Base-by-base conservation (phyloP, 2,797 vertebrate genomes). In the Salmo trutta region DNA sequence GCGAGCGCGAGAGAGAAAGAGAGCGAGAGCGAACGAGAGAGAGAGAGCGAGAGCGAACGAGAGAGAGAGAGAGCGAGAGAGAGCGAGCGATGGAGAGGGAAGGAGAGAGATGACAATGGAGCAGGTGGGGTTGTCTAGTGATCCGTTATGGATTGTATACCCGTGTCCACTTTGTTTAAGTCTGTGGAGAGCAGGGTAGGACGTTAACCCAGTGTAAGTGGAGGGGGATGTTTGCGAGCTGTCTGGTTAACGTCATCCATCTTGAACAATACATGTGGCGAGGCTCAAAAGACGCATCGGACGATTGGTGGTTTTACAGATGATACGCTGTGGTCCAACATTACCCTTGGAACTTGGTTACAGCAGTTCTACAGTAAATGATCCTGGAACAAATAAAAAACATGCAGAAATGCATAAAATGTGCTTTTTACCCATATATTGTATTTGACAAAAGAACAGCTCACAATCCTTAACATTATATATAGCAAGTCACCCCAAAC, bases 271-370 rank as follows among this genome's bases (percentile, higher is more conserved):
- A 64, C 54, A 73, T 75, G 84, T 76, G 77, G 84, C 79, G 79
- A 75, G 19, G 71, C 24, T 21, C 75, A 41, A 79, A 31, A 83
- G 78, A 79, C 84, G 85, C 83, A 85, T 85, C 82, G 77, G 81
- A 54, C 76, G 72, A 27, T 87, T 75, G 77, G 83, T 87, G 41
- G 10, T 87, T 89, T 87, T 91, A 86, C 83, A 89, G 87, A 88
- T 84, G 73, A 82, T 80, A 70, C 64, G 64, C 84, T 83, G 75
- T 59, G 51, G 74, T 69, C 67, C 16, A 67, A 75, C 59, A 52
- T 79, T 21, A 74, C 76, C 81, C 76, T 89, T 78, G 36, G 80
- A 80, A 62, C 68, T 88, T 92, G 90, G 89, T 90, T 91, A 88
- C 85, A 89, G 88, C 90, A 84, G 91, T 88, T 87, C 79, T 74